Percentiles rank a stretch among this genome's conserved stretches.
phyloP scores from a whole-genome alignment of 2,888 invertebrate genomes.

The Hoplodrina ambigua region DNA sequence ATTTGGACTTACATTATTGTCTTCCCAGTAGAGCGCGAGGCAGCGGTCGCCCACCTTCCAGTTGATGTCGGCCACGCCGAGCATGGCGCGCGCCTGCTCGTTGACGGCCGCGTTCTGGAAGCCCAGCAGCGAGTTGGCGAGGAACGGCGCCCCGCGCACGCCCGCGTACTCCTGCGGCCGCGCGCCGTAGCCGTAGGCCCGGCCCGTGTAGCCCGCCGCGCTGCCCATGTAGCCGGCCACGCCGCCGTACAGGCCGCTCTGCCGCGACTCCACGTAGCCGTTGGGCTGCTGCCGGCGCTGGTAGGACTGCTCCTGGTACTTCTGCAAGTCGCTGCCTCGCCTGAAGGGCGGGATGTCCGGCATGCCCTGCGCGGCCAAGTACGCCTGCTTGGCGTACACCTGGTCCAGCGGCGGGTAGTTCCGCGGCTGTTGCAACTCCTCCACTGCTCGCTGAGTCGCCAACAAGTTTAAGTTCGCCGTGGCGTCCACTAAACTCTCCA shows the following conservation, averaged over 20 bases:
- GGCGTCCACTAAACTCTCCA: conserved; percentile 82
- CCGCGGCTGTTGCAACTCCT: conserved; percentile 70
- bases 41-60: conserved; percentile 96
- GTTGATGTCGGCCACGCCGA: conserved; percentile 88
- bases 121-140: conserved; percentile 85
- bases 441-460: conserved; percentile 73
- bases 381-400: conserved; percentile 65
- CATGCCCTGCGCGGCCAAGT: conserved; percentile 70
- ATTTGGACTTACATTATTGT: conserved; percentile 92
- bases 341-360: conserved; percentile 78
- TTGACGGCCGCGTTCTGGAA: conserved; percentile 89
- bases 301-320: conserved; percentile 80
- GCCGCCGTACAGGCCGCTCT: conserved; percentile 61
- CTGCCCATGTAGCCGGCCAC: conserved; percentile 55
- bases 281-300: conserved; percentile 77
- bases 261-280: conserved; percentile 81
- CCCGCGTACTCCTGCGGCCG: conserved; percentile 75
- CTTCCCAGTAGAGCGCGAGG: conserved; percentile 98
- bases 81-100: conserved; percentile 88
- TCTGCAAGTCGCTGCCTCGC: conserved; percentile 71
- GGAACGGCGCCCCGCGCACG: conserved; percentile 80
- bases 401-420: conserved; percentile 77
- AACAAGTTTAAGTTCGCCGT: conserved; percentile 80
- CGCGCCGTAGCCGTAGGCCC: conserved; percentile 76
- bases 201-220: conserved; percentile 65